Conservation (phyloP, 2,797 vertebrate species). For the Tenualosa ilisha region DNA sequence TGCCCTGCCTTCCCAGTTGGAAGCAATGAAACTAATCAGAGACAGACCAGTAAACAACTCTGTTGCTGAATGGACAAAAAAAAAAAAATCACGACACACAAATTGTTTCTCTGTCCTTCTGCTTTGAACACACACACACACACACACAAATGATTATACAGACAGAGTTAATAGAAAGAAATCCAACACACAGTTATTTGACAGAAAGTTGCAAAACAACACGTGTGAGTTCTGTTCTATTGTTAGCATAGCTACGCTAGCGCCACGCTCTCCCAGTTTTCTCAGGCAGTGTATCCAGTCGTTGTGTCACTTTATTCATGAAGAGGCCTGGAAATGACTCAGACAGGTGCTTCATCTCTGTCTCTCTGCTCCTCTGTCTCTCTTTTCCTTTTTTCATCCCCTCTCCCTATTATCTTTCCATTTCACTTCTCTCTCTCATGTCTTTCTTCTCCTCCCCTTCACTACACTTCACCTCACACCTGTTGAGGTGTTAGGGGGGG, state of each 20-base stretch:
- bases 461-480: slow-evolving; percentile 60
- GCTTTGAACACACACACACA: background rate
- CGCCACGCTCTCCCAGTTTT: background rate
- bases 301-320: slow-evolving; percentile 56
- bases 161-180: background rate
- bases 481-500: slow-evolving; percentile 59
- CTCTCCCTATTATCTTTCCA: background rate
- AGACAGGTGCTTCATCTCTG: slow-evolving; percentile 66
- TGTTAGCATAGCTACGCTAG: background rate
- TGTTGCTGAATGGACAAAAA: background rate
- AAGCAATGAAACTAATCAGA: background rate
- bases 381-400: background rate
- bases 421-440: slow-evolving; percentile 37
- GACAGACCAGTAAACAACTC: background rate
- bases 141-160: background rate
- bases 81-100: background rate
- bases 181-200: background rate
- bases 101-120: background rate
- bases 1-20: background rate
- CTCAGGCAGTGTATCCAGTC: background rate
- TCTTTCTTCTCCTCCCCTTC: slow-evolving; percentile 40
- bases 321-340: slow-evolving; percentile 52
- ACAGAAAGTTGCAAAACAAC: background rate
- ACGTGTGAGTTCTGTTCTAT: background rate
- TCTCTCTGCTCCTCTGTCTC: background rate